phyloP scores from a whole-genome alignment of 2,888 invertebrate species.

The Dolomedes plantarius region DNA sequence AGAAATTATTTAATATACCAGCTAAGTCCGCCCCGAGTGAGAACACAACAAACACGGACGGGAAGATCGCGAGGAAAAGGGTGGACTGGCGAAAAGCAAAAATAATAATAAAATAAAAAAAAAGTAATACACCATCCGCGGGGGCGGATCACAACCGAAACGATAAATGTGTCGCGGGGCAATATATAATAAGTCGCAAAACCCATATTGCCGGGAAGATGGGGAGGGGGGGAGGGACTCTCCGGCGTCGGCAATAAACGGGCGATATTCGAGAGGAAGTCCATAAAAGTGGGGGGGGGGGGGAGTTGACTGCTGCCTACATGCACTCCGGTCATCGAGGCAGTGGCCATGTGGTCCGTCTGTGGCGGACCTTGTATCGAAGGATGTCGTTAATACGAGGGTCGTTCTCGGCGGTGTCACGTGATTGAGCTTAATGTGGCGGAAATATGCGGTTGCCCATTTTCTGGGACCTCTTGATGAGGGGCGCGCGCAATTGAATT shows the following conservation, averaged over 20 bases:
- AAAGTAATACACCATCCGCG: not conserved
- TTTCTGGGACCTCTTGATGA: slow-evolving; percentile 35
- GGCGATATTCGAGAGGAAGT: slow-evolving; percentile 36
- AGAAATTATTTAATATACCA: not conserved
- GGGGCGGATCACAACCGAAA: slow-evolving; percentile 4
- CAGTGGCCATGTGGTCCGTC: slow-evolving; percentile 50
- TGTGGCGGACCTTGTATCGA: slow-evolving; percentile 32
- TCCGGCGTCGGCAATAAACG: slow-evolving; percentile 58
- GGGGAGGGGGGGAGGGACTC: slow-evolving; percentile 21
- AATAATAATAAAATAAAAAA: not conserved
- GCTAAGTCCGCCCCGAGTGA: slow-evolving; percentile 13
- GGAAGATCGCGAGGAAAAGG: not conserved
- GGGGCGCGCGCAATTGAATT: slow-evolving; percentile 67
- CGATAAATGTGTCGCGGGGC: slow-evolving; percentile 49
- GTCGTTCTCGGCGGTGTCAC: slow-evolving; percentile 51
- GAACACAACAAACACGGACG: not conserved
- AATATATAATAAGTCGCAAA: slow-evolving; percentile 53
- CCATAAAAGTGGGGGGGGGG: slow-evolving; percentile 27
- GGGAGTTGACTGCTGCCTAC: slow-evolving; percentile 22
- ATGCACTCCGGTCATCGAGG: slow-evolving; percentile 58
- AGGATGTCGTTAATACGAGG: slow-evolving; percentile 65
- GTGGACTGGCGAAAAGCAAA: not conserved
- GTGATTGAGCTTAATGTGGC: slow-evolving; percentile 70
- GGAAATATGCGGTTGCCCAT: slow-evolving; percentile 69
- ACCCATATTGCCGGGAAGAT: slow-evolving; percentile 21